Evolutionary conservation across 2,113 vertebrate genomes (phyloP).

Genomic region (Bufo bufo): DNA sequence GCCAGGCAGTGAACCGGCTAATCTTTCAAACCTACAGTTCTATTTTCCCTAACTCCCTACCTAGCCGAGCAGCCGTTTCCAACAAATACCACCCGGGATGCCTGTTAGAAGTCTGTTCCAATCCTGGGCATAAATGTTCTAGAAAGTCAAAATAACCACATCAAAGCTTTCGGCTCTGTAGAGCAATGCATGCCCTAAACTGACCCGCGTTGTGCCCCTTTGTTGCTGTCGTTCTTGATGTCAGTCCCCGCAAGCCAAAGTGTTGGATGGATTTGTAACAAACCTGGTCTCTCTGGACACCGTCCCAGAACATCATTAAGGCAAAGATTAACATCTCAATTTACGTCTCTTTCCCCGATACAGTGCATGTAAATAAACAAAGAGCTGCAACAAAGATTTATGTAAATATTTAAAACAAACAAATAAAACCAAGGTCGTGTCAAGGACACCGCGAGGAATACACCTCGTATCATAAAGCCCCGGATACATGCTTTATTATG

Average conservation of each 20-base stretch:
- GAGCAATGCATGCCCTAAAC: neutral
- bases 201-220: slow-evolving; percentile 12
- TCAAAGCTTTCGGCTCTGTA: slow-evolving; percentile 15
- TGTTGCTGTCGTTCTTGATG: slow-evolving; percentile 10
- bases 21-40: slow-evolving; percentile 14
- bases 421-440: slow-evolving; percentile 32
- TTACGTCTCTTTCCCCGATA: slow-evolving; percentile 10
- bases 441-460: neutral
- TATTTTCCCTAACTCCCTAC: neutral
- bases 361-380: slow-evolving; percentile 1
- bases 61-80: neutral
- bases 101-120: slow-evolving; percentile 23
- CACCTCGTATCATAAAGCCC: slow-evolving; percentile 13
- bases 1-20: slow-evolving; percentile 16
- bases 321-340: slow-evolving; percentile 44
- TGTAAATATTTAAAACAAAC: neutral
- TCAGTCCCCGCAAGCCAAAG: slow-evolving; percentile 32
- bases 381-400: neutral
- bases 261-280: slow-evolving; percentile 40
- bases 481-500: neutral
- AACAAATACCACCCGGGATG: neutral
- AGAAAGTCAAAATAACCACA: slow-evolving; percentile 27
- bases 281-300: slow-evolving; percentile 34
- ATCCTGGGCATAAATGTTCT: slow-evolving; percentile 33
- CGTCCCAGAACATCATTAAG: slow-evolving; percentile 49